Base-by-base conservation (phyloP, 53 echinoderm and acorn worm genomes). In the Crossaster papposus region DNA sequence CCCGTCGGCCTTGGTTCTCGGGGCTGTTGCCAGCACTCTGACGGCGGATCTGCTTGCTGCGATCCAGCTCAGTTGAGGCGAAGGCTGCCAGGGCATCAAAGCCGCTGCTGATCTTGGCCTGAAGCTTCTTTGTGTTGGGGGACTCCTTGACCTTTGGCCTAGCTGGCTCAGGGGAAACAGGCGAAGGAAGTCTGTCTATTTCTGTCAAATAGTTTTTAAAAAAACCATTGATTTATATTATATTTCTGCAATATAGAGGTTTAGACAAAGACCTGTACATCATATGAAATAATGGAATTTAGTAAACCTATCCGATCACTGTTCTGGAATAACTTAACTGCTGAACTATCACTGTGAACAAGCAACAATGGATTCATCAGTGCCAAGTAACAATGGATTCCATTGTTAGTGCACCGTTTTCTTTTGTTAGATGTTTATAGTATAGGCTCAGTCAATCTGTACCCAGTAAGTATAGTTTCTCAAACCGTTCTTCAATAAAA, bases 1-100 rank as follows among this genome's bases (percentile, higher is more conserved):
- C 77, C 31, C 91, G 58, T 51, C 87, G 30, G 24, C 90, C 88
- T 36, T 91, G 86, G 30, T 81, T 75, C 44, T 91, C 91, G 22
- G 88, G 96, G 34, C 92, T 95, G 87, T 89, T 94, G 55, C 91
- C 92, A 1, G 95, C 89, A 63, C 95, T 95, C 91, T 96, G 94
- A 23, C 95, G 92, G 18, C 91, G 89, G 79, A 92, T 92, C 87
- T 93, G 93, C 86, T 94, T 95, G 82, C 92, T 94, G 14, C 94
- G 88, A 68, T 96, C 96, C 79, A 95, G 87, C 89, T 96, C 92
- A 63, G 92, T 91, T 24, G 99, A 95, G 36, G 99, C 99, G 38
- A 96, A 95, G 15, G 99, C 99, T 20, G 93, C 96, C 65, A 99
- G 90, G 33, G 99, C 96, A 81, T 99, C 96, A 91, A 99, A 95